phyloP scores from a whole-genome alignment of 1,140 invertebrate species.

The Eubasilissa regina region DNA sequence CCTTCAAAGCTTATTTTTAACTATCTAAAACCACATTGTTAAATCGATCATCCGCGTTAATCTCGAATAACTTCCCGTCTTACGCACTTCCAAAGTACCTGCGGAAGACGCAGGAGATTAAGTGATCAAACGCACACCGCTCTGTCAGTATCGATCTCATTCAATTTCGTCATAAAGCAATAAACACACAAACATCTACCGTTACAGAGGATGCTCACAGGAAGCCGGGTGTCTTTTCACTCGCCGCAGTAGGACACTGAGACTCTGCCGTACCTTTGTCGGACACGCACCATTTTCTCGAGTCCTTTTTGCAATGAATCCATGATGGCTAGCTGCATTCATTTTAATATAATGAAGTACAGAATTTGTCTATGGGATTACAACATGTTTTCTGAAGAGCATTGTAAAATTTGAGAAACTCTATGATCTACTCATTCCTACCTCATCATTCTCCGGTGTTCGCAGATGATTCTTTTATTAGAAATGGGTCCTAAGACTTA shows the following conservation, averaged over 20 bases:
- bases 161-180: constrained; percentile 34
- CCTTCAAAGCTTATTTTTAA: constrained; percentile 29
- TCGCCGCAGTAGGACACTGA: constrained; percentile 19
- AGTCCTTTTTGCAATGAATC: constrained; percentile 33
- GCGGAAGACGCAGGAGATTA: constrained; percentile 31
- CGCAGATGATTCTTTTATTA: constrained; percentile 36
- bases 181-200: constrained; percentile 31
- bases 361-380: constrained; percentile 47
- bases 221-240: constrained; percentile 31
- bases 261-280: constrained; percentile 12
- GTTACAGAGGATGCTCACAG: constrained; percentile 33
- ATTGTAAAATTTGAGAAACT: constrained; percentile 41
- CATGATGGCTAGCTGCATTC: constrained; percentile 42
- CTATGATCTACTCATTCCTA: constrained; percentile 43
- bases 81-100: constrained; percentile 37
- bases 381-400: constrained; percentile 23
- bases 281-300: constrained; percentile 40
- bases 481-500: background rate
- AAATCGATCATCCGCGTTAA: constrained; percentile 45
- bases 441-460: constrained; percentile 28
- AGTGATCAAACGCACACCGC: constrained; percentile 35
- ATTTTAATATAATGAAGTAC: constrained; percentile 43
- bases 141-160: constrained; percentile 34
- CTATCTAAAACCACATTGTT: constrained; percentile 43
- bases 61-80: constrained; percentile 42